Evolutionary conservation across 2,797 vertebrate genomes (phyloP), one percentile per base, ranked within the genome.

Genomic region (Ctenopoma kingsleyae): DNA sequence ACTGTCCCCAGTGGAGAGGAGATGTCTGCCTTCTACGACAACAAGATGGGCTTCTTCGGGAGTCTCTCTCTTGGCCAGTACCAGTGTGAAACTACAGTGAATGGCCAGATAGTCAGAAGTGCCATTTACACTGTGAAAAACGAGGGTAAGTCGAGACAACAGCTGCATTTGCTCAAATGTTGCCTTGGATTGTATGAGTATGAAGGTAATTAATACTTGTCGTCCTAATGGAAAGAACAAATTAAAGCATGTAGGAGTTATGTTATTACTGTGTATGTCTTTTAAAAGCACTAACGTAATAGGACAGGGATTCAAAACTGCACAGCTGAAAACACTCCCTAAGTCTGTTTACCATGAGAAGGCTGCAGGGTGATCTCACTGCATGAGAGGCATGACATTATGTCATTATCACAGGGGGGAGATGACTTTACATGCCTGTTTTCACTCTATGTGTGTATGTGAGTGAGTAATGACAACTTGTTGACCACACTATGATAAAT

Each of bases 1-100:
- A 95, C 89, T 38, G 83, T 91, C 12, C 85, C 93, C 0, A 86
- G 83, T 2, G 82, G 75, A 41, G 85, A 92, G 50, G 83, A 92
- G 66, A 76, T 96, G 0, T 6, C 57, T 0, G 92, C 82, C 25
- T 82, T 67, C 8, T 98, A 98, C 2, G 92, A 97, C 74, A 94
- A 67, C 89, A 96, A 88, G 65, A 88, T 94, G 57, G 98, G 98
- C 61, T 99, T 99, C 86, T 74, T 95, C 0, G 94, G 94, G 0
- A 80, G 36, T 22, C 94, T 98, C 50, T 35, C 73, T 1, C 84
- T 93, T 0, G 97, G 97, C 0, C 91, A 85, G 9, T 99, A 98
- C 17, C 87, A 77, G 7, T 99, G 98, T 70, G 96, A 96, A 89
- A 96, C 96, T 49, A 83, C 11, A 0, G 83, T 95, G 54, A 87